Evolutionary conservation across 2,888 invertebrate genomes (phyloP).

Genomic region (Conops quadrifasciatus): DNA sequence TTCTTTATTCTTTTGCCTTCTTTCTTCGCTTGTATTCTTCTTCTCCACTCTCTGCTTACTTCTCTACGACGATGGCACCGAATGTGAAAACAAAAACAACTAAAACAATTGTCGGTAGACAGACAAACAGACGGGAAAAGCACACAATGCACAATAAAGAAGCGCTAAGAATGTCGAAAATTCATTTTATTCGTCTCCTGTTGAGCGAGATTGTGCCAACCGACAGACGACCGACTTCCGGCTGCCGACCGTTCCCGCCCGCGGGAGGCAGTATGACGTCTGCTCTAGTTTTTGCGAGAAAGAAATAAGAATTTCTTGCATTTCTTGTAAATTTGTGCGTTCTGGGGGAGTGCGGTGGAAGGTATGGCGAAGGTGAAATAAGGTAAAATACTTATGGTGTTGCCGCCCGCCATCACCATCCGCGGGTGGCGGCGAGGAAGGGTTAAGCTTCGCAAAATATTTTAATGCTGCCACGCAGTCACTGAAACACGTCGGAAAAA

Average conservation of each 20-base stretch:
- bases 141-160: neutral
- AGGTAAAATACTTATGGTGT: too few relatives aligned
- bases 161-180: neutral
- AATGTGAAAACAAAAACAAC: too few relatives aligned
- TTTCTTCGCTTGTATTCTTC: too few relatives aligned
- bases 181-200: neutral
- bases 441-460: neutral
- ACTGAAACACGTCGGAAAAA: neutral
- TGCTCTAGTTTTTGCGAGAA: neutral
- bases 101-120: too few relatives aligned
- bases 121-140: too few relatives aligned
- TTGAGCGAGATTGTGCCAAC: neutral
- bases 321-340: neutral
- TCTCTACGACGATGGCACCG: too few relatives aligned
- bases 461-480: slow-evolving; percentile 17
- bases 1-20: too few relatives aligned
- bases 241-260: neutral
- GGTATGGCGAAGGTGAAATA: too few relatives aligned
- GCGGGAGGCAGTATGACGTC: neutral
- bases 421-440: neutral
- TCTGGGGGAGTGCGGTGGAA: too few relatives aligned
- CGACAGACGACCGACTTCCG: neutral
- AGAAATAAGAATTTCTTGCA: slow-evolving; percentile 1
- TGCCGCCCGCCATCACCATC: too few relatives aligned
- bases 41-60: too few relatives aligned